Percentiles rank a stretch among this genome's conserved stretches.
These are phyloP conservation scores for Hemibagrus guttatus DNA, from an alignment of 2,797 vertebrate species.

Conservation along the genomic window DNA sequence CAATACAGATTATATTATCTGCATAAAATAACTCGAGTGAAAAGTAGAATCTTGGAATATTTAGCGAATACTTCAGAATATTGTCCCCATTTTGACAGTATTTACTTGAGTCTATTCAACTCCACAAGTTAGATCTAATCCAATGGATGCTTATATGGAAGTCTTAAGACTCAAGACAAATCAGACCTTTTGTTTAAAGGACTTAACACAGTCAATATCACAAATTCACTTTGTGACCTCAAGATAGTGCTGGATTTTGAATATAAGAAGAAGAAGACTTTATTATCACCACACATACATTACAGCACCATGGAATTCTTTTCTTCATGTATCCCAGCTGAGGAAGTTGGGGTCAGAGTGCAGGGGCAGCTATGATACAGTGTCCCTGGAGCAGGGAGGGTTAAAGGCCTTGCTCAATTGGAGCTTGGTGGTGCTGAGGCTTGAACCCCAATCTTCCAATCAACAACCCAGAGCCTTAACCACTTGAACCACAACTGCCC, in stretches of 20 bases:
- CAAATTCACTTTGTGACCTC: not conserved
- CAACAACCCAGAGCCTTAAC: too few species aligned
- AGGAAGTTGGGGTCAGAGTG: too few species aligned
- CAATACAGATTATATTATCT: not conserved
- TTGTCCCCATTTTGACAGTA: not conserved
- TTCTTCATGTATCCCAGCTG: too few species aligned
- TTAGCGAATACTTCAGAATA: not conserved
- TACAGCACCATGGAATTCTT: too few species aligned
- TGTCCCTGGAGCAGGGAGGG: too few species aligned
- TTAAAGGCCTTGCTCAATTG: too few species aligned
- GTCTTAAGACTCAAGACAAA: not conserved
- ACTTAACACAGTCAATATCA: not conserved
- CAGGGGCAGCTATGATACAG: too few species aligned
- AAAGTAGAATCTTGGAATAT: not conserved
- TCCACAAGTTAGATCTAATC: not conserved
- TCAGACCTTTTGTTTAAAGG: not conserved
- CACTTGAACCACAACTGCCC: too few species aligned
- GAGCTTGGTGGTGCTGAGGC: too few species aligned
- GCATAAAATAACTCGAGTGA: not conserved
- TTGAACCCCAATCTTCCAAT: too few species aligned
- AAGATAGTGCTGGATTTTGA: not conserved
- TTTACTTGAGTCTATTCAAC: not conserved
- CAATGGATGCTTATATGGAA: not conserved
- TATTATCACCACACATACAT: too few species aligned
- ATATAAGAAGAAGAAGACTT: not conserved